A percentile compares a stretch with the other conserved stretches of the same genome.
phyloP scores from a whole-genome alignment of 2,113 vertebrate species.

The Brienomyrus brachyistius region DNA sequence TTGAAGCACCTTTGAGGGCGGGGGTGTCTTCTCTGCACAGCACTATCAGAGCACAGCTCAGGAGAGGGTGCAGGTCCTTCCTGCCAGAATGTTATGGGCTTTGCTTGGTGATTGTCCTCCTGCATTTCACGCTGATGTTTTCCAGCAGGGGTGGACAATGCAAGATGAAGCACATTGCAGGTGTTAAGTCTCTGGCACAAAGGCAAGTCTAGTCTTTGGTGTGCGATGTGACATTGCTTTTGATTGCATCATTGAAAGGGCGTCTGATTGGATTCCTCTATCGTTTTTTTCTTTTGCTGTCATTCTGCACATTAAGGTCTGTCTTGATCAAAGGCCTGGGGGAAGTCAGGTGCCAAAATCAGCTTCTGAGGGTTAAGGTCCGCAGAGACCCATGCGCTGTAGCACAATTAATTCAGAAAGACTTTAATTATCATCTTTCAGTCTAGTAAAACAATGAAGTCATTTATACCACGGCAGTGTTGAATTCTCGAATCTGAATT shows the following conservation, averaged over 20 bases:
- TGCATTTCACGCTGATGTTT: not conserved
- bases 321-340: not conserved
- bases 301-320: not conserved
- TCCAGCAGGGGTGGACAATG: not conserved
- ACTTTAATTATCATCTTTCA: constrained; percentile 8
- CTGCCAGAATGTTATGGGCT: not conserved
- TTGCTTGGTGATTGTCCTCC: not conserved
- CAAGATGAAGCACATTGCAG: not conserved
- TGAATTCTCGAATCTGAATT: not conserved
- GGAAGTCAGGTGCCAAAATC: not conserved
- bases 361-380: not conserved
- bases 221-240: not conserved
- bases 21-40: not conserved
- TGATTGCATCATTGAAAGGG: not conserved
- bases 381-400: not conserved
- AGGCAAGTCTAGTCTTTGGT: not conserved
- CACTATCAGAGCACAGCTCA: not conserved
- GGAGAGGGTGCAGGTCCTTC: not conserved
- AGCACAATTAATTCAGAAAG: constrained; percentile 4
- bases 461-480: not conserved
- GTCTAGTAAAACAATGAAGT: not conserved
- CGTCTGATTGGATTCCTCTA: not conserved
- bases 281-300: not conserved
- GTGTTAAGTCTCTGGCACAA: not conserved
- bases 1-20: not conserved